Evolutionary conservation across 2,113 vertebrate species (phyloP), one percentile per base, ranked within the genome.

Genomic region (Ovis canadensis): DNA sequence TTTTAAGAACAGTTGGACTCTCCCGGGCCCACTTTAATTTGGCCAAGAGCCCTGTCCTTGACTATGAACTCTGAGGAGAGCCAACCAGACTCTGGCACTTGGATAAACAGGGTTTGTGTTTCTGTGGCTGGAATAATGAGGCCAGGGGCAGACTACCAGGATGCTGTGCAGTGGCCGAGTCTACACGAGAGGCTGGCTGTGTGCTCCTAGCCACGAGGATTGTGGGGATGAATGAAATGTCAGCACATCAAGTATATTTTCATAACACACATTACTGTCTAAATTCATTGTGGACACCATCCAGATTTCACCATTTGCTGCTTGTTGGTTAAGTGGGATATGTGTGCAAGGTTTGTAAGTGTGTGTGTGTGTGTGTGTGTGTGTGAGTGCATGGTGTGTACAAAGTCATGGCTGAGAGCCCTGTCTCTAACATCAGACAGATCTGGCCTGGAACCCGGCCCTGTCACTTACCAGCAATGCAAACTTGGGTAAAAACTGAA

Each of bases 21-120:
- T 64, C 92, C 43, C n/a, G 60, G 91, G 94, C 83, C 95, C 93
- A 97, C 94, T 97, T 96, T 93, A 86, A 94, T 96, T 96, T 98
- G 98, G 98, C 97, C 31, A 0, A 77, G 81, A 94, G 97, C 98
- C 97, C 94, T 91, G 97, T 90, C 98, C 98, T 98, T 98, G 97
- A 97, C 54, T 55, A 25, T 90, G 84, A 96, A 54, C 92, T 77
- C 94, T 6, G 55, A 97, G 88, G 90, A 96, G 90, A 97, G 97
- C 88, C 97, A 94, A 17, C 87, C 54, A 95, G 97, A 85, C 96
- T 91, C 92, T 14, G 0, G 88, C 27, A 0, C 59, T 78, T 19
- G 74, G 74, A 80, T 91, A 93, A 89, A 80, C 0, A 16, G 64
- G 45, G 85, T 55, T 91, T 71, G 6, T 50, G 71, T 48, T 77